Conservation (phyloP, 2,113 vertebrate species). For the Hipposideros armiger region DNA sequence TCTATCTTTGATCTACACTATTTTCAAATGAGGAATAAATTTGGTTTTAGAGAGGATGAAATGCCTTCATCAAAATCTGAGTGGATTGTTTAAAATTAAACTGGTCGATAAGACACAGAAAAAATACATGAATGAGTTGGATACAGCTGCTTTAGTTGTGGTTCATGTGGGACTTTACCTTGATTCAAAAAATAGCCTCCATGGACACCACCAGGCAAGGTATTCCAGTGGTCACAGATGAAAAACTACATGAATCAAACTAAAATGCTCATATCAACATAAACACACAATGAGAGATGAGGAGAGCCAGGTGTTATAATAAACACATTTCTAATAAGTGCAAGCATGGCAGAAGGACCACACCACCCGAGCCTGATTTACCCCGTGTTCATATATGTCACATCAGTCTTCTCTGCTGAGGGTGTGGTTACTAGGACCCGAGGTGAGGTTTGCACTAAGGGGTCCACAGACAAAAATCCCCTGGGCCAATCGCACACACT, state of each 20-base stretch:
- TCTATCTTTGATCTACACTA: not conserved
- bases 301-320: not conserved
- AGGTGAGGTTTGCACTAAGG: not conserved
- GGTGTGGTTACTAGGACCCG: not conserved
- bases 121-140: not conserved
- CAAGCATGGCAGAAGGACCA: not conserved
- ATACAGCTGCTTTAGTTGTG: not conserved
- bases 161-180: not conserved
- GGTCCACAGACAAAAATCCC: not conserved
- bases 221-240: not conserved
- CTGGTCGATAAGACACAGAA: not conserved
- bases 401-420: not conserved
- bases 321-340: slow-evolving; percentile 7
- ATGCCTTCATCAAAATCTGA: slow-evolving; percentile 25
- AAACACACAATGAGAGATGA: not conserved
- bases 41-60: not conserved
- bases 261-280: not conserved
- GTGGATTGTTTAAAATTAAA: slow-evolving; percentile 5
- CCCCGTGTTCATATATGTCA: not conserved
- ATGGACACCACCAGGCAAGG: not conserved
- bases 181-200: not conserved
- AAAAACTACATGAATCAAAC: not conserved
- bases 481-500: not conserved
- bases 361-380: not conserved
- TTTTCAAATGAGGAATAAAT: not conserved